These are phyloP conservation scores for Mayetiola destructor DNA, from an alignment of 2,888 invertebrate species.

Conservation along the genomic window DNA sequence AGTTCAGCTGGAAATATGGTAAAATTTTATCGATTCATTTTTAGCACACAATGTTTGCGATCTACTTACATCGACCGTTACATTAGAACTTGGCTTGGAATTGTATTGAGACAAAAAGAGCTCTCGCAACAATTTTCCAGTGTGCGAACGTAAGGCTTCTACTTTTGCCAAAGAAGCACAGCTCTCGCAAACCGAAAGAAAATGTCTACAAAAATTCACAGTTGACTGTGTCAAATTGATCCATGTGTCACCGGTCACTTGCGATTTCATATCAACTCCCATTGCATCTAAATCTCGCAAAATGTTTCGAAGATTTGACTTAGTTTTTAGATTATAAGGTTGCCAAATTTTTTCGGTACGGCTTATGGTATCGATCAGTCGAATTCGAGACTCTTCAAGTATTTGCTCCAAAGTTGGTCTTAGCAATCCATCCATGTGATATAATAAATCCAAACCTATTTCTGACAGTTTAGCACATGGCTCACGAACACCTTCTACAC, in stretches of 20 bases:
- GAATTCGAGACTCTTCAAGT: conserved; percentile 32
- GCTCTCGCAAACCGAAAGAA: conserved; percentile 30
- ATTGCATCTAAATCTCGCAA: conserved; percentile 29
- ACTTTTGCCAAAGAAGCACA: conserved; percentile 33
- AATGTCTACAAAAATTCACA: conserved; percentile 32
- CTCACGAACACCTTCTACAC: conserved; percentile 62
- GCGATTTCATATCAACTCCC: conserved; percentile 30
- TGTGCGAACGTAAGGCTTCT: conserved; percentile 28
- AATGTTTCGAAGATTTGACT: conserved; percentile 30
- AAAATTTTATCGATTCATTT: neutral
- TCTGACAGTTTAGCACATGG: conserved; percentile 39
- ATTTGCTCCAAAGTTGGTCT: conserved; percentile 44
- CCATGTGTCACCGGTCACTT: conserved; percentile 31
- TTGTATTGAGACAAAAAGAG: conserved; percentile 31
- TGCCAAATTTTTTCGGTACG: conserved; percentile 35
- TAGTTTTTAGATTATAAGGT: conserved; percentile 34
- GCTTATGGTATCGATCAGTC: conserved; percentile 31
- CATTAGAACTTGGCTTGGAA: conserved; percentile 28
- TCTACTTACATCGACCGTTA: conserved; percentile 31
- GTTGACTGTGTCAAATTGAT: conserved; percentile 33
- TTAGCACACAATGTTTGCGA: neutral
- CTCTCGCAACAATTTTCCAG: conserved; percentile 29
- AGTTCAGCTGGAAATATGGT: conserved; percentile 29
- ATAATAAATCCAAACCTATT: conserved; percentile 78
- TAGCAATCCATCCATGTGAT: conserved; percentile 76